Percentiles rank a stretch among this genome's conserved stretches.
Conservation (phyloP, 35 echinoderm and acorn worm genomes). For the Anneissia japonica region DNA sequence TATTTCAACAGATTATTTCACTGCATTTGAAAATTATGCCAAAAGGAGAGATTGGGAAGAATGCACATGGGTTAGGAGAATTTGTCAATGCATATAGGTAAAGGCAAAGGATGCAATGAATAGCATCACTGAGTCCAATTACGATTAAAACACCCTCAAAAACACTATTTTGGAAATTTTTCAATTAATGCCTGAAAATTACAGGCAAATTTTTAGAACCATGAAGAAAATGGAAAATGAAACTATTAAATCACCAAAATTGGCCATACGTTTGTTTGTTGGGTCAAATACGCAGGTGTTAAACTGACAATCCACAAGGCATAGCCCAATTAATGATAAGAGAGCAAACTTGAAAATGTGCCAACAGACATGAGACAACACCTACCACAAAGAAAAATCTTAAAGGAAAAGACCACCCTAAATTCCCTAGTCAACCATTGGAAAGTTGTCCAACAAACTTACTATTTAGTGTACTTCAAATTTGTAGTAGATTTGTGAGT, state of each 20-base stretch:
- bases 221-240: neutral
- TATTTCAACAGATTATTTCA: no score
- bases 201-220: neutral
- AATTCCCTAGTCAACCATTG: no score
- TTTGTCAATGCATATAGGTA: neutral
- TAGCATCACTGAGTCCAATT: neutral
- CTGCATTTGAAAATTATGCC: constrained; percentile 3
- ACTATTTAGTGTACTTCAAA: no score
- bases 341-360: neutral
- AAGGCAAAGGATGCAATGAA: neutral
- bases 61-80: neutral
- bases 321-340: neutral
- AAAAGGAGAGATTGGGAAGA: neutral
- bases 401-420: no score
- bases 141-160: neutral
- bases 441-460: no score
- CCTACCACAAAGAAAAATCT: neutral
- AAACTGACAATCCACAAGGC: neutral
- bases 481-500: no score
- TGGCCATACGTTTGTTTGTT: neutral
- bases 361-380: constrained; percentile 1
- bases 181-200: neutral
- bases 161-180: neutral
- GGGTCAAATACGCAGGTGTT: neutral
- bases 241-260: neutral